A percentile compares a stretch with the other conserved stretches of the same genome.
Conservation (phyloP, 2,797 vertebrate genomes). For the Acipenser transmontanus region DNA sequence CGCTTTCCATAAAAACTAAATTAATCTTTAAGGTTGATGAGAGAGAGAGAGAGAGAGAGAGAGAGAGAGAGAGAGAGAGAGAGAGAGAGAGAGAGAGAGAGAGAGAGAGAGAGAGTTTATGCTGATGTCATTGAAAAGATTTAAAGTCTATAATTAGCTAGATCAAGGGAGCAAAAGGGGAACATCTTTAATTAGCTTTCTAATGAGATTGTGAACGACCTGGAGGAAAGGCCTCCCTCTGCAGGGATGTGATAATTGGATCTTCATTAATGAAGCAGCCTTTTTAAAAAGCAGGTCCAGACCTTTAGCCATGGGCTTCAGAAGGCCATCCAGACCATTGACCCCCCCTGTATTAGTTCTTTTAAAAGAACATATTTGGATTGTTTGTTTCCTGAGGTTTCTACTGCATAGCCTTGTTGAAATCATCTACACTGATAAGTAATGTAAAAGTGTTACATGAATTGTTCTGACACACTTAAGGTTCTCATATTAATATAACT, state of each 20-base stretch:
- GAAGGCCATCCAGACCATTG: no score
- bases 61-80: background rate
- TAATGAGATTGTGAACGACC: constrained; percentile 68
- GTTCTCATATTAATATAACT: no score
- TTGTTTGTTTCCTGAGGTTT: no score
- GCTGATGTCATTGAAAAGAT: constrained; percentile 54
- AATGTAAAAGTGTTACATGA: no score
- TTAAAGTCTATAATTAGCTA: constrained; percentile 59
- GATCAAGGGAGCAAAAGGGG: constrained; percentile 57
- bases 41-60: background rate
- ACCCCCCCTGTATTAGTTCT: background rate
- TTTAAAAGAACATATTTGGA: constrained; percentile 20
- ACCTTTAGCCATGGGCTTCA: no score
- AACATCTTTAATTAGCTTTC: constrained; percentile 65
- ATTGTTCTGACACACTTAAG: no score
- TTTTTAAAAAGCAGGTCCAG: no score
- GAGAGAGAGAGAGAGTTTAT: constrained; percentile 38
- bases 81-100: background rate
- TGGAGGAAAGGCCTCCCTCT: constrained; percentile 55
- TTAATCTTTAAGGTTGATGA: background rate
- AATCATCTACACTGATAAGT: no score
- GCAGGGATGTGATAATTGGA: constrained; percentile 42
- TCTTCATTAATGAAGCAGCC: no score
- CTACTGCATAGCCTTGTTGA: no score
- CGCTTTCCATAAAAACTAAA: no score